phyloP scores from a whole-genome alignment of 2,113 vertebrate species.

The Balaenoptera acutorostrata region DNA sequence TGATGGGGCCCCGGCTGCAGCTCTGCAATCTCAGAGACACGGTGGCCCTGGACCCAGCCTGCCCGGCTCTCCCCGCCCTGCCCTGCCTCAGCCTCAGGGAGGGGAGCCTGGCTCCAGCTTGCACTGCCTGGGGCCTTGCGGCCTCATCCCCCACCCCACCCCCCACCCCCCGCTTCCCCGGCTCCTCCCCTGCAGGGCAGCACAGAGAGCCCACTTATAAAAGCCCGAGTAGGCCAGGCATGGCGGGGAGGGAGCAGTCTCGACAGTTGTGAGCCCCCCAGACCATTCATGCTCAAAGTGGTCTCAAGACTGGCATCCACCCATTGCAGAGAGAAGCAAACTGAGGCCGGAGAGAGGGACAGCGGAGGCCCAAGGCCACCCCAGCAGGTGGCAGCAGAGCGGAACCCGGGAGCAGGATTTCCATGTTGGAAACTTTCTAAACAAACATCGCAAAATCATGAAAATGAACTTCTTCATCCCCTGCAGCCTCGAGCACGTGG shows the following conservation, averaged over 20 bases:
- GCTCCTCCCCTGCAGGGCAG: not conserved
- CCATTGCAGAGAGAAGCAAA: not conserved
- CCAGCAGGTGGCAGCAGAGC: not conserved
- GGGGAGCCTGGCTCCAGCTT: not conserved
- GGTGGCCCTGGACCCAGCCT: accelerated
- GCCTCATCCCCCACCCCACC: not conserved
- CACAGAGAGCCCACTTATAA: accelerated
- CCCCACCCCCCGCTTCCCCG: not conserved
- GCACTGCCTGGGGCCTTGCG: accelerated
- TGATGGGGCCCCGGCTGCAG: accelerated
- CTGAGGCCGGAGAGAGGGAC: not conserved
- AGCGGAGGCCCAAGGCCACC: not conserved
- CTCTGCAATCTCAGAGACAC: not conserved
- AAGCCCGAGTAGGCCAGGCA: accelerated
- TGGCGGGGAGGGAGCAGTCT: accelerated
- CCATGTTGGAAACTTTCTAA: slow-evolving; percentile 63
- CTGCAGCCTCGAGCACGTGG: slow-evolving; percentile 68
- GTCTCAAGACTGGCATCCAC: accelerated
- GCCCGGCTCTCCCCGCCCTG: not conserved
- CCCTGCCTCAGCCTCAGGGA: not conserved
- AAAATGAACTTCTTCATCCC: slow-evolving; percentile 64
- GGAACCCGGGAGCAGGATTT: slow-evolving; percentile 1
- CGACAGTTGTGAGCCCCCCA: accelerated
- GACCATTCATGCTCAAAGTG: accelerated
- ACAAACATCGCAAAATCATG: slow-evolving; percentile 44